Base-by-base conservation (phyloP, 2,888 invertebrate genomes). In the Liodrosophila aerea region DNA sequence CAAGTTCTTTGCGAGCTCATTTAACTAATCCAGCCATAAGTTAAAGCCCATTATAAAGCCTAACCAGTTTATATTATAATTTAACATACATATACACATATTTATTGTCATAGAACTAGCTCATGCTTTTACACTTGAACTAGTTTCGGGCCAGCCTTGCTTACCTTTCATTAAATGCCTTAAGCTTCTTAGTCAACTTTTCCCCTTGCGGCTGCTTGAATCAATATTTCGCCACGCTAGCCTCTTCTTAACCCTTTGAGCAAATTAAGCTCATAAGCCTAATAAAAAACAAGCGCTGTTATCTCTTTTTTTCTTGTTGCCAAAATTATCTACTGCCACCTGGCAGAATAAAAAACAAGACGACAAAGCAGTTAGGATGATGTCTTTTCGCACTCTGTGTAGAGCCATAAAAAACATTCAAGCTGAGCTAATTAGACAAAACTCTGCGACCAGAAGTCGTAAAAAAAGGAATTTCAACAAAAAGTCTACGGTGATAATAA, bases 341-440 rank as follows among this genome's bases (percentile, higher is more conserved):
- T 46, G 40, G 31, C 47, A 43, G 37, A 18, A 30, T 27, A 44
- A 39, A 18, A 31, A 29, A 43, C 27, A 12, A 39, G 43, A 37
- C 34, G 11, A 13, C 15, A 16, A 50, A 29, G 40, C 41, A 46
- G 16, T 67, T 50, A 53, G 62, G 50, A 53, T 54, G 44, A 51
- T 54, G 62, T 58, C 39, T 44, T 39, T 67, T 67, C 41, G 37
- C 62, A 65, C 61, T 44, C 11, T 22, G 16, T 15, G 16, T 8
- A 5, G 22, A 4, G 7, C 27, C 47, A 41, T 56, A 56, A 44
- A 22, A 43, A 22, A 39, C 13, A 41, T 27, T 49, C 15, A 33
- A 13, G 34, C 45, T 29, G n/a, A 53, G 62, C 45, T 64, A 67
- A 64, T 64, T 53, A 57, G 36, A 11, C 37, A 11, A 34, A 50